These are phyloP conservation scores for Radopholus similis DNA, from an alignment of 1,140 invertebrate species.

Conservation along the genomic window DNA sequence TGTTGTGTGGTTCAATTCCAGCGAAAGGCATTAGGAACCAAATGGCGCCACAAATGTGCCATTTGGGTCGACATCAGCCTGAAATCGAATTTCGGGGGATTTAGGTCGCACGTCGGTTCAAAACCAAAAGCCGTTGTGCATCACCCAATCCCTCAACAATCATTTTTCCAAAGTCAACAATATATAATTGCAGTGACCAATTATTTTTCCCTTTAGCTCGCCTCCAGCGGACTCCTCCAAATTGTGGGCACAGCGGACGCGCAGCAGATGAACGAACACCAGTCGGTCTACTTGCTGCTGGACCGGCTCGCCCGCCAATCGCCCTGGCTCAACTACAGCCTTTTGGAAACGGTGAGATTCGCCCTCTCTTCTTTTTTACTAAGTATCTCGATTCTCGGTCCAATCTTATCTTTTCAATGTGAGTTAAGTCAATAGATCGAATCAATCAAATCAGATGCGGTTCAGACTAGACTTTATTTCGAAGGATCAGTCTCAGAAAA, in stretches of 20 bases:
- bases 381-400: too few species aligned
- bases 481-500: too few species aligned
- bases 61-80: slow-evolving; percentile 44
- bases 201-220: slow-evolving; percentile 37
- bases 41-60: neutral
- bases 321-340: slow-evolving; percentile 51
- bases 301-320: slow-evolving; percentile 50
- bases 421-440: too few species aligned
- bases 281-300: slow-evolving; percentile 53
- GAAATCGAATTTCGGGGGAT: neutral
- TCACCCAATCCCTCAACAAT: slow-evolving; percentile 4
- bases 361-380: neutral
- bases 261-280: slow-evolving; percentile 33
- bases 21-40: slow-evolving; percentile 38
- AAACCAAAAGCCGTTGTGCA: neutral
- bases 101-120: slow-evolving; percentile 14
- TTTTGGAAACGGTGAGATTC: slow-evolving; percentile 39
- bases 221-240: slow-evolving; percentile 54
- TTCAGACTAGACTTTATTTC: too few species aligned
- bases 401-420: too few species aligned
- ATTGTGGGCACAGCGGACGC: slow-evolving; percentile 34
- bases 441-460: too few species aligned
- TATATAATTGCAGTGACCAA: neutral
- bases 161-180: slow-evolving; percentile 16
- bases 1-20: neutral